Base-by-base conservation (phyloP, 2,888 invertebrate genomes). In the Amblyjoppa proteus region DNA sequence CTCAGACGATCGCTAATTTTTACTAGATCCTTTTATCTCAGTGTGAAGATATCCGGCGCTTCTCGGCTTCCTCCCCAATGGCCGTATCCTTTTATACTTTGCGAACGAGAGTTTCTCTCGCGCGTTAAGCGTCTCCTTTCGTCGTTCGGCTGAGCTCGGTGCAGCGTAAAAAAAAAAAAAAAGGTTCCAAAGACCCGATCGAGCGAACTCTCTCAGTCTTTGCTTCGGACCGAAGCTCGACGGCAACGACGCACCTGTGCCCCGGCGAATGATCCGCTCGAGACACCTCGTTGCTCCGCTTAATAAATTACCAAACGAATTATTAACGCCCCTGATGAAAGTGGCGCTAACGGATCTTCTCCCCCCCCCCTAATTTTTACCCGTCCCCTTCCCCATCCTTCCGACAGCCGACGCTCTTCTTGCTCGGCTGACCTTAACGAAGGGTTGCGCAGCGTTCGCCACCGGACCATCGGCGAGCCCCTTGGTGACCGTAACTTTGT, bases 261-360 rank as follows among this genome's bases (percentile, higher is more conserved):
- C 51, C 9, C 53, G n/a, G 25, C 25, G 70, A 79, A 79, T 68
- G 69, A 83, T 78, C 38, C 71, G 71, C 66, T 88, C 85, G 90
- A 84, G 89, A 90, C 89, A 90, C 88, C 89, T 88, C 90, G 89
- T 90, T 91, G 92, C 91, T 92, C 87, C 91, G 87, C 89, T 92
- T 91, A 89, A 90, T 91, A 92, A 92, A 93, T 93, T 92, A 91
- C 90, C 90, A 92, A 92, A 91, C 91, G 91, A 91, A 94, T 94
- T 94, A 94, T 89, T 91, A 89, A 91, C 92, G 91, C 90, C 87
- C 38, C 49, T 91, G 92, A 92, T 93, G 91, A 93, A 93, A 93
- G 93, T 89, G 87, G 80, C 86, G 34, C 51, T 25, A 45, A 53
- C 45, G 25, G 78, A 64, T 68, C 70, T 13, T 13, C 20, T 64